Evolutionary conservation across 1,140 invertebrate genomes (phyloP).

Genomic region (Olivierus martensii): DNA sequence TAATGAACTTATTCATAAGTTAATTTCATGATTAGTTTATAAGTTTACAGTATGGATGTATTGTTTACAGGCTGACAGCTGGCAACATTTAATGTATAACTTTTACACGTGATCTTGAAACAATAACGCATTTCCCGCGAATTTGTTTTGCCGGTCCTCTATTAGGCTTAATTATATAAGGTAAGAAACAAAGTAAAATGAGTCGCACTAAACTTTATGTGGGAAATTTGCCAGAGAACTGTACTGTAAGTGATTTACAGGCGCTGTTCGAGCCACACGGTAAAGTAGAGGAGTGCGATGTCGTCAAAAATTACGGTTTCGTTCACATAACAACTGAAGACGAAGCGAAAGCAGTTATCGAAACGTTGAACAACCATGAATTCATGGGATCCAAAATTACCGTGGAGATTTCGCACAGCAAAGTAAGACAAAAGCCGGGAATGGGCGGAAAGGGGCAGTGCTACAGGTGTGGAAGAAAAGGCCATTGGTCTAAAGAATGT

Average conservation of each 20-base stretch:
- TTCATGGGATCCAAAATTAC: slow-evolving; percentile 77
- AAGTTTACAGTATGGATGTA: too few species aligned
- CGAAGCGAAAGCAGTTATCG: slow-evolving; percentile 75
- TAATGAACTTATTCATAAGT: too few species aligned
- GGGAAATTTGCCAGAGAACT: slow-evolving; percentile 83
- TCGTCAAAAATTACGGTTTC: slow-evolving; percentile 94
- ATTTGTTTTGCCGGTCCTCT: too few species aligned
- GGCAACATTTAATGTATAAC: too few species aligned
- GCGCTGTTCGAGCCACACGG: slow-evolving; percentile 89
- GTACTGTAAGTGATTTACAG: slow-evolving; percentile 65
- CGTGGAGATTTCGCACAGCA: slow-evolving; percentile 71
- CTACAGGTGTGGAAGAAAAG: slow-evolving; percentile 81
- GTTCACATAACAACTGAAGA: slow-evolving; percentile 91
- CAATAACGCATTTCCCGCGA: too few species aligned
- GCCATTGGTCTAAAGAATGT: slow-evolving; percentile 57
- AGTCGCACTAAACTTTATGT: slow-evolving; percentile 68
- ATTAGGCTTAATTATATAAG: too few species aligned
- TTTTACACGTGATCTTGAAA: too few species aligned
- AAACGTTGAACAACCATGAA: slow-evolving; percentile 72
- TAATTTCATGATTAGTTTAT: too few species aligned
- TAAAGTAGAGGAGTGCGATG: slow-evolving; percentile 88
- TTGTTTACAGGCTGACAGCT: too few species aligned
- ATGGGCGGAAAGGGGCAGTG: slow-evolving; percentile 91
- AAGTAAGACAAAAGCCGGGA: slow-evolving; percentile 77
- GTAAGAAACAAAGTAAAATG: too few species aligned